Percentiles rank a stretch among this genome's conserved stretches.
Evolutionary conservation across 2,888 invertebrate genomes (phyloP).

Genomic region (Oscheius myriophilus): DNA sequence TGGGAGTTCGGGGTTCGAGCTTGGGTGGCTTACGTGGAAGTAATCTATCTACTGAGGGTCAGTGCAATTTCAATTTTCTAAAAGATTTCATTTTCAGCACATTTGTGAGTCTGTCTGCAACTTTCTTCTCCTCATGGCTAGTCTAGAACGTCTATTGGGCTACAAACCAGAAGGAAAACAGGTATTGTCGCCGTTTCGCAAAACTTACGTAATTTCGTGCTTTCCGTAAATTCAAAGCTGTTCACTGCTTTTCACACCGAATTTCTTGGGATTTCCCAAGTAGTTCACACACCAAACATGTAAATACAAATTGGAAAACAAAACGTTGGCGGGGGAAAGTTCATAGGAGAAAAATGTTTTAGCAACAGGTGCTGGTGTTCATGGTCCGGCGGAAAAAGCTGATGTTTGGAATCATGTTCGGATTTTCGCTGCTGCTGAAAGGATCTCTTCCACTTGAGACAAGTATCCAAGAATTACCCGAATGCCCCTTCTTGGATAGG

Average conservation of each 20-base stretch:
- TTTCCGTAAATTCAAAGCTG: too few species aligned
- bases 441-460: conserved; percentile 58
- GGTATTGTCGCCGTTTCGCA: conserved; percentile 8
- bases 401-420: conserved; percentile 46
- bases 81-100: conserved; percentile 44
- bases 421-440: conserved; percentile 54
- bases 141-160: conserved; percentile 57
- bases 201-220: too few species aligned
- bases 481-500: conserved; percentile 43
- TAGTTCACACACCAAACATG: neutral
- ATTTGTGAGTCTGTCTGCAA: conserved; percentile 60
- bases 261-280: too few species aligned
- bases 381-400: conserved; percentile 51
- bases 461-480: conserved; percentile 30
- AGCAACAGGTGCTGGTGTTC: conserved; percentile 56
- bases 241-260: too few species aligned
- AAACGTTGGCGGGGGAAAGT: conserved; percentile 11
- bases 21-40: conserved; percentile 51
- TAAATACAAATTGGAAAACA: neutral
- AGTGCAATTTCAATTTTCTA: neutral
- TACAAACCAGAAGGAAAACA: conserved; percentile 36
- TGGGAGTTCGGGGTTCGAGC: conserved; percentile 4
- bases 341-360: conserved; percentile 15
- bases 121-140: conserved; percentile 58
- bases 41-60: conserved; percentile 28